phyloP scores from a whole-genome alignment of 1,140 invertebrate genomes.

The Ips typographus region DNA sequence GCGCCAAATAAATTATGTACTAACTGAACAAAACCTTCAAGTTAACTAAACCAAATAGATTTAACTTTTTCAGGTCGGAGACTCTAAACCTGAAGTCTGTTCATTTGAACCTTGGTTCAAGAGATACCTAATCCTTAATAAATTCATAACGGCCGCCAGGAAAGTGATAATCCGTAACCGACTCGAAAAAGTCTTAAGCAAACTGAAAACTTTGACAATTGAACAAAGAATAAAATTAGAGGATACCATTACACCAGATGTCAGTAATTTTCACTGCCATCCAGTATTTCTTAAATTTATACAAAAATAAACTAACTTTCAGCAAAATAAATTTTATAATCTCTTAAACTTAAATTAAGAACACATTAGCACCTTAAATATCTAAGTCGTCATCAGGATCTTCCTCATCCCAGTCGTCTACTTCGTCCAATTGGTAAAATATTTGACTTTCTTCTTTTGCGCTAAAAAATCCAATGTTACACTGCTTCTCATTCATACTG shows the following conservation, averaged over 20 bases:
- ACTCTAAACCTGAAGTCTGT: conserved; percentile 19
- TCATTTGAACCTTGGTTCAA: conserved; percentile 42
- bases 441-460: conserved; percentile 52
- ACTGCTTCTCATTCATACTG: neutral
- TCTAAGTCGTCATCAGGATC: conserved; percentile 65
- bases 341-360: neutral
- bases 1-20: conserved; percentile 1
- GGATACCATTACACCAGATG: neutral
- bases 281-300: conserved; percentile 30
- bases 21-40: neutral
- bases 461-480: conserved; percentile 19
- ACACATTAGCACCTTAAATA: conserved; percentile 50
- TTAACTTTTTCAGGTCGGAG: conserved; percentile 24
- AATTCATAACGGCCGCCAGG: conserved; percentile 42
- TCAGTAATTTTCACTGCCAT: conserved; percentile 28
- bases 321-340: neutral
- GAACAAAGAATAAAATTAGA: conserved; percentile 6
- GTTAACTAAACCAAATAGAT: neutral
- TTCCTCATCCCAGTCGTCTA: conserved; percentile 65
- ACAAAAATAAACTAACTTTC: conserved; percentile 11
- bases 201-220: conserved; percentile 27
- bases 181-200: conserved; percentile 37
- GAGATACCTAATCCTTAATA: conserved; percentile 41
- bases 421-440: conserved; percentile 59
- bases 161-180: conserved; percentile 41